Evolutionary conservation across 2,888 invertebrate species (phyloP).

Genomic region (Nemoura dubitans): DNA sequence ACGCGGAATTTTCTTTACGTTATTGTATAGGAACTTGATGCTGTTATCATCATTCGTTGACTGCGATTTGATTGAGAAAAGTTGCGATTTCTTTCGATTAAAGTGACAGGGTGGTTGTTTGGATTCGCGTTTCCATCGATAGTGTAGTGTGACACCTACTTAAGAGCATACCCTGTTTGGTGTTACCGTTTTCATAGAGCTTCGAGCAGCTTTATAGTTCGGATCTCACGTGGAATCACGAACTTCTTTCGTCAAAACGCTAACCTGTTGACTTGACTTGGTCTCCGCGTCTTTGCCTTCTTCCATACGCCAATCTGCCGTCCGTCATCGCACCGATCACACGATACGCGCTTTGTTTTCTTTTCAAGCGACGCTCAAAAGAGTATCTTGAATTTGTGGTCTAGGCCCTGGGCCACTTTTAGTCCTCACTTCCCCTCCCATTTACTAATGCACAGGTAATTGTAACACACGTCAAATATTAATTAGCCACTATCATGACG

Average conservation of each 20-base stretch:
- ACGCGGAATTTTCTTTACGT: too few relatives aligned
- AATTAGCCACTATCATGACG: background rate
- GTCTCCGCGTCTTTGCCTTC: background rate
- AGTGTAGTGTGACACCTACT: too few relatives aligned
- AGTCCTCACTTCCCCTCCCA: background rate
- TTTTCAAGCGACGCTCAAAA: background rate
- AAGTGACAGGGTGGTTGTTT: too few relatives aligned
- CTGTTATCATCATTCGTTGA: too few relatives aligned
- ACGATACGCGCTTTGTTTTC: background rate
- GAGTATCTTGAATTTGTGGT: background rate
- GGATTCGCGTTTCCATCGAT: too few relatives aligned
- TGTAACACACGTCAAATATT: background rate
- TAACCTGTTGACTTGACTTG: conserved; percentile 36
- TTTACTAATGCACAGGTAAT: background rate
- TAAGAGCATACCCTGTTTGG: too few relatives aligned
- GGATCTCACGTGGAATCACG: conserved; percentile 16
- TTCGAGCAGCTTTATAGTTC: background rate
- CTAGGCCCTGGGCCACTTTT: background rate
- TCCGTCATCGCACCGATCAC: background rate
- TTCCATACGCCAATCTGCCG: background rate
- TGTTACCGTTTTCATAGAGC: background rate
- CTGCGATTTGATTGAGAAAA: too few relatives aligned
- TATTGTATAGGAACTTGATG: too few relatives aligned
- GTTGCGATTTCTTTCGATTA: too few relatives aligned
- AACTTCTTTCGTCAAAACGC: conserved; percentile 21